Base-by-base conservation (phyloP, 2,888 invertebrate genomes). In the Himalopsyche japonica region DNA sequence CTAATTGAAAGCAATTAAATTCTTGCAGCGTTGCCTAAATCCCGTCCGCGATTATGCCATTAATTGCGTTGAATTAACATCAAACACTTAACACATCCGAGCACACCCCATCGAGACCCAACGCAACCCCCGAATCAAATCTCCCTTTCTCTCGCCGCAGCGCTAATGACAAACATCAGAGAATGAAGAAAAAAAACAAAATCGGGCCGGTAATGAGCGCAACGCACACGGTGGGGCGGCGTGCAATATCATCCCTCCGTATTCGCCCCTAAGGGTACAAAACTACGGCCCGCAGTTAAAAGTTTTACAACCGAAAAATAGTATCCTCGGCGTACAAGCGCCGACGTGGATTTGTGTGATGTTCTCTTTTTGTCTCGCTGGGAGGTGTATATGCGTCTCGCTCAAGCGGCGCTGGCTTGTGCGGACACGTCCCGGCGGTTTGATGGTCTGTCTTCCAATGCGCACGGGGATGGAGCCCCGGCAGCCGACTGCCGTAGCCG, bases 371-470 rank as follows among this genome's bases (percentile, higher is more conserved):
- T 88, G 88, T 91, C 92, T 89, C 90, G 89, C 87, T 91, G 90
- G 85, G 87, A 86, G 89, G 88, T 27, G 89, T 87, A 89, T 87
- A 89, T 88, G 89, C 90, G 89, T 89, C 87, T 90, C 89, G 91
- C 92, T 92, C 92, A 92, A 91, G 92, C 92, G 91, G 79, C 81
- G 70, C 85, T 80, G 84, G 82, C 70, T 80, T 90, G 90, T 91
- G 90, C 90, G 89, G 91, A 92, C 92, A 92, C 92, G 89, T 87
- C 90, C 84, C 85, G 91, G 90, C 84, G 77, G 91, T 92, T 92
- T 92, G 92, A 92, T 92, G 92, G 89, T 92, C 92, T 92, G 91
- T 92, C 91, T 92, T 92, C 92, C 92, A 92, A 92, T 92, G 90
- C 92, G 91, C 76, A 77, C 92, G 92, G 91, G 92, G 91, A 91